Conservation (phyloP, 2,888 invertebrate species). For the Macaria notata region DNA sequence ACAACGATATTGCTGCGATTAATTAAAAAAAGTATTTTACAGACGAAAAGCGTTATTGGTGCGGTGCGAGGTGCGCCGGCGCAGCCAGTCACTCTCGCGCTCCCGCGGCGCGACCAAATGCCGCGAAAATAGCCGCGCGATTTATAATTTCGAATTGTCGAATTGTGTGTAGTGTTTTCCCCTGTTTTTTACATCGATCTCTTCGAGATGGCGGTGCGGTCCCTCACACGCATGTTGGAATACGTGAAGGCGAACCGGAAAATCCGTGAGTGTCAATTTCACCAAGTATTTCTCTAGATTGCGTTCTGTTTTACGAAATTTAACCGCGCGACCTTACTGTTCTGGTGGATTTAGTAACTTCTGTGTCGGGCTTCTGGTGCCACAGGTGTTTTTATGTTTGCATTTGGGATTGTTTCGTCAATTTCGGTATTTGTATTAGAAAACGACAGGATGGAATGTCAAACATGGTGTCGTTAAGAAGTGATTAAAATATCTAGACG, state of each 20-base stretch:
- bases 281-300: constrained; percentile 8
- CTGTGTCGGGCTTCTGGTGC: constrained; percentile 7
- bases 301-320: constrained; percentile 23
- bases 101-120: constrained; percentile 51
- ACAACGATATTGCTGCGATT: constrained; percentile 16
- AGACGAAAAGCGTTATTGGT: constrained; percentile 41
- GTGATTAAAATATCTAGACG: constrained; percentile 3
- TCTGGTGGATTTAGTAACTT: constrained; percentile 19
- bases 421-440: not conserved
- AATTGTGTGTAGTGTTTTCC: constrained; percentile 3
- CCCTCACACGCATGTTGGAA: constrained; percentile 48
- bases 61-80: constrained; percentile 33
- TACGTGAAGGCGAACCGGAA: constrained; percentile 48
- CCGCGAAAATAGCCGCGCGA: constrained; percentile 35
- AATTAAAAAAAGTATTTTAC: constrained; percentile 36
- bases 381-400: constrained; percentile 28
- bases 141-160: constrained; percentile 32
- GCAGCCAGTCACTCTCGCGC: constrained; percentile 59
- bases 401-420: constrained; percentile 11
- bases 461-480: constrained; percentile 7
- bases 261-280: constrained; percentile 54
- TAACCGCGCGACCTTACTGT: constrained; percentile 15
- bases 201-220: constrained; percentile 49
- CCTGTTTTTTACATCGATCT: constrained; percentile 16
- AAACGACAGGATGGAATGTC: constrained; percentile 1